phyloP scores from a whole-genome alignment of 2,888 invertebrate species.

The Ametastegia equiseti region DNA sequence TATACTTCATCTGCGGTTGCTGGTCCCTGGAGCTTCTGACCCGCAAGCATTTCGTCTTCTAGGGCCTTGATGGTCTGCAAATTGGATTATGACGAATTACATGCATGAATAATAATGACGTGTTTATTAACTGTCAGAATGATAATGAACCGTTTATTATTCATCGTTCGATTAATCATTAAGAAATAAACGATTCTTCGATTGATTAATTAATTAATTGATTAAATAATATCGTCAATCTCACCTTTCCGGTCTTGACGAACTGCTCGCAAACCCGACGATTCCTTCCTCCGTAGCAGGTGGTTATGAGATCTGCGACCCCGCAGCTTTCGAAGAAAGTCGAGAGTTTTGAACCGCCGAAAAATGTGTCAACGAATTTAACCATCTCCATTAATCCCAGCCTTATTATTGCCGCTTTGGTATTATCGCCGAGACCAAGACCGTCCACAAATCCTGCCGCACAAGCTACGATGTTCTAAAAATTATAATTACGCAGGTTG shows the following conservation, averaged over 20 bases:
- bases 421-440: slow-evolving; percentile 82
- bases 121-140: too few species aligned
- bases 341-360: slow-evolving; percentile 77
- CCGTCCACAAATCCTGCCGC: slow-evolving; percentile 85
- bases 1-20: slow-evolving; percentile 98
- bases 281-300: slow-evolving; percentile 84
- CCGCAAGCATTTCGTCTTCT: slow-evolving; percentile 96
- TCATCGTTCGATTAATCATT: too few species aligned
- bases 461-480: slow-evolving; percentile 83
- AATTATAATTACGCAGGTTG: not conserved
- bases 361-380: slow-evolving; percentile 80
- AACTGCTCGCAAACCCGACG: slow-evolving; percentile 81
- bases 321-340: slow-evolving; percentile 86
- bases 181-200: too few species aligned
- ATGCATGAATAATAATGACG: not conserved
- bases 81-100: not conserved
- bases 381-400: slow-evolving; percentile 85
- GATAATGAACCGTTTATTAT: too few species aligned
- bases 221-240: not conserved
- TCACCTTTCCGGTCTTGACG: slow-evolving; percentile 79
- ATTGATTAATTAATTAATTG: too few species aligned
- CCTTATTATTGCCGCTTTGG: slow-evolving; percentile 84
- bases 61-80: slow-evolving; percentile 88
- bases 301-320: slow-evolving; percentile 84
- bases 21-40: slow-evolving; percentile 98